Conservation (phyloP, 2,797 vertebrate species). For the Neoniphon sammara region DNA sequence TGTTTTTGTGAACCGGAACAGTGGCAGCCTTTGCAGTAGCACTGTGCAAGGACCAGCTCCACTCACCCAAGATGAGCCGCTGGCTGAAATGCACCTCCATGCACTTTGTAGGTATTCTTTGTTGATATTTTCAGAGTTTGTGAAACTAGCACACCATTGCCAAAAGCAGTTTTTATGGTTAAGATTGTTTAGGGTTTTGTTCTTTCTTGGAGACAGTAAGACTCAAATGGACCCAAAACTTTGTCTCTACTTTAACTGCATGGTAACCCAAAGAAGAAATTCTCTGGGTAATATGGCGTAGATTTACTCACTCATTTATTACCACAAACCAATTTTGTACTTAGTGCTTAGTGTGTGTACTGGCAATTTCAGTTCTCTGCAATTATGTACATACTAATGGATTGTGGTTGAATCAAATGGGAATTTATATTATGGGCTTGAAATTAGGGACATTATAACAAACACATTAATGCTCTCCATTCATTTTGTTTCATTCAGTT, state of each 20-base stretch:
- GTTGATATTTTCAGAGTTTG: background rate
- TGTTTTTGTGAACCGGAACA: constrained; percentile 71
- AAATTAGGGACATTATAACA: background rate
- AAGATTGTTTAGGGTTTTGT: constrained; percentile 6
- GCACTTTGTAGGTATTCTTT: constrained; percentile 89
- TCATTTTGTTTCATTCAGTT: constrained; percentile 1
- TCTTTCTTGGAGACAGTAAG: background rate
- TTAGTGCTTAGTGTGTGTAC: background rate
- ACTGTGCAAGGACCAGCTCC: constrained; percentile 77
- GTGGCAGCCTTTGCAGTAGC: constrained; percentile 78
- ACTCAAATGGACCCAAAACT: background rate
- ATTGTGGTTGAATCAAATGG: constrained; percentile 1
- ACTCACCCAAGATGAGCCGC: constrained; percentile 88
- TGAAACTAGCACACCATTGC: background rate
- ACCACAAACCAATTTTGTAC: background rate
- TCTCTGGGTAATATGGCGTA: background rate
- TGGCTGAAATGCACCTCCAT: constrained; percentile 92
- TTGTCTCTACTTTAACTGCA: background rate
- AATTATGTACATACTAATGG: background rate
- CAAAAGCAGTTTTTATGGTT: background rate
- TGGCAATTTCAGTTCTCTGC: background rate
- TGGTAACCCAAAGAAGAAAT: constrained; percentile 1
- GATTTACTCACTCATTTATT: background rate
- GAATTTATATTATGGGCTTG: background rate
- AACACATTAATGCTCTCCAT: background rate